Base-by-base conservation (phyloP, 2,888 invertebrate species). In the Drosophila nigricruria region DNA sequence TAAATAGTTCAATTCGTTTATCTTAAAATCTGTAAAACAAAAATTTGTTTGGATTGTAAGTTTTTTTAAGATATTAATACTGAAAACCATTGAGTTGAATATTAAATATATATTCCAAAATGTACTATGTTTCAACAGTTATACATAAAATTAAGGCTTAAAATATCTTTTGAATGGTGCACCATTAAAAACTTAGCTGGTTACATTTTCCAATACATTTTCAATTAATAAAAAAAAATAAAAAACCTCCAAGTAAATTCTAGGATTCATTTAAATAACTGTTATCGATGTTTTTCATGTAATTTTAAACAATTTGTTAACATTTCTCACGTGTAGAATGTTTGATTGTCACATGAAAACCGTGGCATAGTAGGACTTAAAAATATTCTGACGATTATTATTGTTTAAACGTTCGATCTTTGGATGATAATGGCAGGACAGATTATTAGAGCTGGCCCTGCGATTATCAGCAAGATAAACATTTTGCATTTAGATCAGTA, bases 391-490 rank as follows among this genome's bases (percentile, higher is more conserved):
- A 69, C 9, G 75, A 87, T 62, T 81, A 88, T 90, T 88, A 71
- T 78, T 89, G 65, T 71, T 77, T 56, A 86, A 88, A 90, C 70
- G 81, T 80, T 82, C 77, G 38, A 79, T 90, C 90, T 78, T 62
- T 32, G 20, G 27, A 70, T 62, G 62, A 81, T 89, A 90, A 89
- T 87, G 40, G 40, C 61, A 60, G 18, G n/a, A 20, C 10, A 10
- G 2, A 25, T 25, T 14, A 18, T 12, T 18, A 16, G 0, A 3
- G 0, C 34, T 20, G 20, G 12, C 6, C 38, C 8, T 50, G 64
- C 36, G 16, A 80, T 85, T 91, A 87, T 82, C 68, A 69, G 77
- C 68, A 81, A 81, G 90, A 91, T 85, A 82, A 84, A 82, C 89
- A 88, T 89, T 90, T 84, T 82, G 25, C 88, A 88, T 67, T 89